phyloP scores from a whole-genome alignment of 2,888 invertebrate species.

The Philhelius pedissequus region DNA sequence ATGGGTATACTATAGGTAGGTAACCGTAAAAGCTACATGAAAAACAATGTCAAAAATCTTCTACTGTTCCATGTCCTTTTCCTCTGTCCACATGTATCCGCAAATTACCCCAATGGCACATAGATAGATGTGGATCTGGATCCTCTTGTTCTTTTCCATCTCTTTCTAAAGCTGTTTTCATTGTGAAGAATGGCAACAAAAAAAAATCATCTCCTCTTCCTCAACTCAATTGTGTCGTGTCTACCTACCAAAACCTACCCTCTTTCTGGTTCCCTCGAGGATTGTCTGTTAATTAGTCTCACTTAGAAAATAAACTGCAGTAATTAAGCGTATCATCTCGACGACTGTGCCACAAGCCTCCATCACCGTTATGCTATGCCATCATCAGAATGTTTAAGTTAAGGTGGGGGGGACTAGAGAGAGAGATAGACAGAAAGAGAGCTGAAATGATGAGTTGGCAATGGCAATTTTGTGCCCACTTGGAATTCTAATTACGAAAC shows the following conservation, averaged over 20 bases:
- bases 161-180: background rate
- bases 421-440: constrained; percentile 34
- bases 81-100: constrained; percentile 35
- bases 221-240: constrained; percentile 56
- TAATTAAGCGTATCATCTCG: constrained; percentile 76
- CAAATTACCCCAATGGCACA: constrained; percentile 53
- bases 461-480: constrained; percentile 75
- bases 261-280: constrained; percentile 63
- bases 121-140: no score
- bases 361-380: constrained; percentile 5
- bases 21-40: background rate
- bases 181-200: constrained; percentile 7
- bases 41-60: constrained; percentile 60
- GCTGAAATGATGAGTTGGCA: constrained; percentile 21
- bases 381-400: background rate
- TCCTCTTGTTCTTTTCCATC: constrained; percentile 9
- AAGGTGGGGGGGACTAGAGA: background rate
- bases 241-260: constrained; percentile 5
- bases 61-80: constrained; percentile 29
- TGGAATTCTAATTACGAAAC: constrained; percentile 79
- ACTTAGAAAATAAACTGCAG: constrained; percentile 79
- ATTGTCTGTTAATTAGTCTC: constrained; percentile 78
- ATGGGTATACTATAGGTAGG: background rate
- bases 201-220: constrained; percentile 6
- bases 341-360: constrained; percentile 69